These are phyloP conservation scores for Dendrolimus houi DNA, from an alignment of 2,888 invertebrate genomes.

Conservation along the genomic window DNA sequence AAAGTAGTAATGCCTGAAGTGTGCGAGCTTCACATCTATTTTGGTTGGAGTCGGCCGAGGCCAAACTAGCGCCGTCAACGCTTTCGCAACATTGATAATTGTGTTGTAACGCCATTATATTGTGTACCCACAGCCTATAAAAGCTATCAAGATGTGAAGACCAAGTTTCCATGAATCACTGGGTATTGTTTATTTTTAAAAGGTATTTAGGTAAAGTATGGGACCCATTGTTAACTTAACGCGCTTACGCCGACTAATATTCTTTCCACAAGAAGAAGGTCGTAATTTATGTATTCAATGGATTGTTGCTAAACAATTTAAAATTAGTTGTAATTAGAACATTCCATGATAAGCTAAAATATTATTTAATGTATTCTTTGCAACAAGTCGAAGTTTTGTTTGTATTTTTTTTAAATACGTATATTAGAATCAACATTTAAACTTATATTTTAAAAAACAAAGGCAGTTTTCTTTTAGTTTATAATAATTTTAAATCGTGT, in stretches of 20 bases:
- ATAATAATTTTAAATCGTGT: too few relatives aligned
- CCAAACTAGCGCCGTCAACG: constrained; percentile 27
- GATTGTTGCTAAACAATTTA: neutral
- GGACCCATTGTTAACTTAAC: constrained; percentile 22
- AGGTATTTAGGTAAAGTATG: constrained; percentile 20
- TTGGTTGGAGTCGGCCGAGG: constrained; percentile 10
- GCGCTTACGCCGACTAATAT: neutral
- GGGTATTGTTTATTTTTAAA: constrained; percentile 39
- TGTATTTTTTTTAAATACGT: too few relatives aligned
- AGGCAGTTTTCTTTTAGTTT: too few relatives aligned
- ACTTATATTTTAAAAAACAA: too few relatives aligned
- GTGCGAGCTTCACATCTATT: neutral
- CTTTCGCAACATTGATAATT: constrained; percentile 59
- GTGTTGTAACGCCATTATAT: constrained; percentile 63
- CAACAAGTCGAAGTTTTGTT: too few relatives aligned
- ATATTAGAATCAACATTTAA: too few relatives aligned
- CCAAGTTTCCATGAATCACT: constrained; percentile 29
- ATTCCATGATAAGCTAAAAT: too few relatives aligned
- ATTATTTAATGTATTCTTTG: too few relatives aligned
- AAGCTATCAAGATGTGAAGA: constrained; percentile 48
- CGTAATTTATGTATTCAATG: neutral
- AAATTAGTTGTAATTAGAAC: too few relatives aligned
- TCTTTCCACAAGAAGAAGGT: neutral
- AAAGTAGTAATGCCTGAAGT: neutral
- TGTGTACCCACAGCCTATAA: constrained; percentile 46